These are phyloP conservation scores for Zygogramma bicolorata DNA, from an alignment of 2,888 invertebrate species.

Conservation along the genomic window DNA sequence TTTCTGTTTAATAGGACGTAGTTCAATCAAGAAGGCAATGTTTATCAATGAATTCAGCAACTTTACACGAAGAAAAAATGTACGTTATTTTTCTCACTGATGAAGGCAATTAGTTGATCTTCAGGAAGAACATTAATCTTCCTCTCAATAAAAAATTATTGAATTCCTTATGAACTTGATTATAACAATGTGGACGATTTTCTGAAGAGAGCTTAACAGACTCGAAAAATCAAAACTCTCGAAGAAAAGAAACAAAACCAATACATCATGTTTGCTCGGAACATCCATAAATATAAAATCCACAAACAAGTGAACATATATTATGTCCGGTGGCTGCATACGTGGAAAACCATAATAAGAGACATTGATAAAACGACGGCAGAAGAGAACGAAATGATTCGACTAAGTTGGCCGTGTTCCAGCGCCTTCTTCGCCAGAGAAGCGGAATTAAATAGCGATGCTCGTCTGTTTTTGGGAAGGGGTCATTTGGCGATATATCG, in stretches of 20 bases:
- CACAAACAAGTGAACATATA: slow-evolving; percentile 32
- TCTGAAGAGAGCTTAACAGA: too few relatives aligned
- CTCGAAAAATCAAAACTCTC: neutral
- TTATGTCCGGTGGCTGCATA: slow-evolving; percentile 30
- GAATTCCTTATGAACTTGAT: too few relatives aligned
- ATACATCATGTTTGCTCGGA: neutral
- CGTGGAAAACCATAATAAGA: slow-evolving; percentile 33
- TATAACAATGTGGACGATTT: too few relatives aligned
- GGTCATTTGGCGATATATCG: slow-evolving; percentile 10
- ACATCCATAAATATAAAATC: slow-evolving; percentile 33
- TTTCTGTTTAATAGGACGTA: too few relatives aligned
- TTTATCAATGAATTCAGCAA: too few relatives aligned
- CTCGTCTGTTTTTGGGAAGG: neutral
- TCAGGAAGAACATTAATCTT: too few relatives aligned
- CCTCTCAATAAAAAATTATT: too few relatives aligned
- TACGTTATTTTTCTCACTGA: too few relatives aligned
- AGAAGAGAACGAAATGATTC: slow-evolving; percentile 32
- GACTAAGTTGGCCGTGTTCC: slow-evolving; percentile 34
- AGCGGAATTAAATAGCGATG: slow-evolving; percentile 6
- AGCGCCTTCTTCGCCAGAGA: slow-evolving; percentile 16
- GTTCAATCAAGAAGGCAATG: too few relatives aligned
- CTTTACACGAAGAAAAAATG: too few relatives aligned
- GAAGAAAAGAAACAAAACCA: neutral
- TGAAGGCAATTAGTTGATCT: too few relatives aligned
- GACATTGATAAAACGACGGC: slow-evolving; percentile 30